Evolutionary conservation across 2,888 invertebrate genomes (phyloP), one percentile per base, ranked within the genome.

Genomic region (Elmis aenea): DNA sequence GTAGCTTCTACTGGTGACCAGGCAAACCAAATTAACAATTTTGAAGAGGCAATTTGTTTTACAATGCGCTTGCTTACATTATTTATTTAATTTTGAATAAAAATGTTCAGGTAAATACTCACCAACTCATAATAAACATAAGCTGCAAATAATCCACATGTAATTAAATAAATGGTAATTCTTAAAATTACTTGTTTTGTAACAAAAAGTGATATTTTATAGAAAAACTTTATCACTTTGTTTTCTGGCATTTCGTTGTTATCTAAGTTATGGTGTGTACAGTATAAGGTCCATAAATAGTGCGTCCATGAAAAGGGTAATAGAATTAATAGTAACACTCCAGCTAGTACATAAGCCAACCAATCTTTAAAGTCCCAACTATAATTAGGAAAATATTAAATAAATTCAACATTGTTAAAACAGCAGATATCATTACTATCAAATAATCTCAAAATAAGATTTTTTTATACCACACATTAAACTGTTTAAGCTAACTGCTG

Each of bases 231-330:
- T 2, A 83, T 55, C 5, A 74, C 2, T 3, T 3, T 24, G 43
- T 74, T 75, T 18, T 65, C 66, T 0, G 84, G 83, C 41, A 74
- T 72, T 9, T 72, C 68, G n/a, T 74, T 64, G n/a, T 74, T 70
- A 46, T 75, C 66, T 9, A 73, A 69, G 47, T 70, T 68, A 1
- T 64, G 67, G 70, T 46, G 48, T 3, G 49, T 42, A 5, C 50
- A 22, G 42, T 51, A 58, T 38, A 38, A 70, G 42, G 72, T 72
- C 84, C 85, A 86, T 1, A 82, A 55, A 50, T 82, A 83, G 55
- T 85, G 80, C 42, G 82, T 81, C 89, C 89, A 89, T 0, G 81
- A 79, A 4, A 85, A 58, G 0, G 85, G 79, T 33, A 86, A 69
- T 46, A 85, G 65, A 1, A 79, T 47, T 1, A 80, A 67, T 54